Percentiles rank a stretch among this genome's conserved stretches.
phyloP scores from a whole-genome alignment of 2,113 vertebrate species.

The Carassius auratus region DNA sequence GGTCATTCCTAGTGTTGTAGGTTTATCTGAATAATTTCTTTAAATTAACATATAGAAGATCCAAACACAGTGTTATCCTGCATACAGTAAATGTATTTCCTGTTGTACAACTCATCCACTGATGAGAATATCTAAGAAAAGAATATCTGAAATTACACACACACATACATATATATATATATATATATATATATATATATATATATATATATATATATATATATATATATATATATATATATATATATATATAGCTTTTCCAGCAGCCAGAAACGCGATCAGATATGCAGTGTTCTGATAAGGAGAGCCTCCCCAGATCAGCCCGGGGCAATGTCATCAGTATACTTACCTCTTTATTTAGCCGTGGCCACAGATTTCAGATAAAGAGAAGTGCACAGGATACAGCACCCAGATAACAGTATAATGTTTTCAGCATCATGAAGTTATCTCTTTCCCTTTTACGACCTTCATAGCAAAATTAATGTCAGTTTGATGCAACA shows the following conservation, averaged over 20 bases:
- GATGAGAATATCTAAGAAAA: neutral
- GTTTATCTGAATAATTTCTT: neutral
- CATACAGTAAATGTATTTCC: neutral
- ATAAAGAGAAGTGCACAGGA: conserved; percentile 51
- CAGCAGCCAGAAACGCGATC: conserved; percentile 43
- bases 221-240: too few species aligned
- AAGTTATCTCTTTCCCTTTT: conserved; percentile 53
- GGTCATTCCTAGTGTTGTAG: neutral
- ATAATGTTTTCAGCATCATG: conserved; percentile 53
- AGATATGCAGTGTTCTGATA: conserved; percentile 57
- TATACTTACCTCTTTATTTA: conserved; percentile 57
- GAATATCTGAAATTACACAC: neutral
- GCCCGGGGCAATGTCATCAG: conserved; percentile 56
- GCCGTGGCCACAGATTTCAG: conserved; percentile 51
- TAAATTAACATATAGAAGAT: neutral
- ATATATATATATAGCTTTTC: conserved; percentile 6
- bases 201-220: too few species aligned
- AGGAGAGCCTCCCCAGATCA: conserved; percentile 48
- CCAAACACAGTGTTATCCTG: neutral
- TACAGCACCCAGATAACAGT: conserved; percentile 54
- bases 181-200: too few species aligned
- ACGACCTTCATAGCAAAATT: conserved; percentile 57
- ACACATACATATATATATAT: too few species aligned
- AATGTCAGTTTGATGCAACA: conserved; percentile 21
- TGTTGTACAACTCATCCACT: neutral